Evolutionary conservation across 2,113 vertebrate species (phyloP), one percentile per base, ranked within the genome.

Genomic region (Osmerus mordax): DNA sequence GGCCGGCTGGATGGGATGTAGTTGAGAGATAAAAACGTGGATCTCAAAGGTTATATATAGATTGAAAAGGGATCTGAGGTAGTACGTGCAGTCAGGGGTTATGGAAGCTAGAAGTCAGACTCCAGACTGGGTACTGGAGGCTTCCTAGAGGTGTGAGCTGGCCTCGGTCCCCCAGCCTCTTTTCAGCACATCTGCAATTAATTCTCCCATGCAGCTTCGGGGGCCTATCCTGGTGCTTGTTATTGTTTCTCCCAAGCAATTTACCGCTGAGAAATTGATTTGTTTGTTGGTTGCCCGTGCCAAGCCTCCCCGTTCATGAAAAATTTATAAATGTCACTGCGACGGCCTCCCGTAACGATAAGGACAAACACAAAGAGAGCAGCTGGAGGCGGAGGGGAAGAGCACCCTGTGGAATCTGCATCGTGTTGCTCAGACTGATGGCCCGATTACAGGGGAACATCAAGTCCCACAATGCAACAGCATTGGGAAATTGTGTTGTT

Each of bases 311-410:
- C 55, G 66, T 78, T 88, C 73, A 83, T 78, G 72, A 86, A 84
- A 89, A 86, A 84, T 89, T 41, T 73, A 88, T 86, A 86, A 86
- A 88, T 84, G 84, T 87, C 88, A 88, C 51, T 36, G 70, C 4
- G 56, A 66, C 76, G 77, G 77, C 76, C 78, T 83, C 79, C 77
- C 71, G 75, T 62, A 72, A 77, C 64, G 81, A 87, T 77, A 66
- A 84, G 71, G 80, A 86, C 78, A 74, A 69, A 86, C 55, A 78
- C 62, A 83, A 82, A 80, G 65, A 69, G 56, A 62, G 69, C 63
- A 29, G 62, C 58, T 62, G 23, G 9, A 13, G 41, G 63, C 3
- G 29, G 15, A 53, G 8, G 4, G 47, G 19, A 53, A n/a, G 13
- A 23, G 58, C 18, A 13, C 59, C 64, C 59, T 61, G 74, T 78